Conservation (phyloP, 2,888 invertebrate species). For the Lamellibrachia satsuma region DNA sequence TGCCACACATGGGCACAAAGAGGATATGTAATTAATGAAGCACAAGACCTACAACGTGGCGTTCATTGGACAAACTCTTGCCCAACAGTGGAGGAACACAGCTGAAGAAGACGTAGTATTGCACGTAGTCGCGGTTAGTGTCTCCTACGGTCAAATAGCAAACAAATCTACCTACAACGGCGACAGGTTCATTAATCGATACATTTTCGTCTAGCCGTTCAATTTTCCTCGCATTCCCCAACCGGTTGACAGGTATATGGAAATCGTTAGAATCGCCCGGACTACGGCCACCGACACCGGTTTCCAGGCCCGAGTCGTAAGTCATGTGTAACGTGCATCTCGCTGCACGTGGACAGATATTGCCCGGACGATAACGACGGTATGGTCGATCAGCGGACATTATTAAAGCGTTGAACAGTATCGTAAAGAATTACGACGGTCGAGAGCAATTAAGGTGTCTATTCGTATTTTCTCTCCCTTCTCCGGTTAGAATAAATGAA, state of each 20-base stretch:
- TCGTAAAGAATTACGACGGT: background rate
- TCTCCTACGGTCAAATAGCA: background rate
- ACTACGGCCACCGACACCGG: background rate
- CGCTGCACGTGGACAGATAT: background rate
- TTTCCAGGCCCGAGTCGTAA: background rate
- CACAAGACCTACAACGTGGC: no score
- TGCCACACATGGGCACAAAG: no score
- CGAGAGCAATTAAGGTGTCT: background rate
- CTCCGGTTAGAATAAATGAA: no score
- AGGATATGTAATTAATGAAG: no score
- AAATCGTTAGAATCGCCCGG: background rate
- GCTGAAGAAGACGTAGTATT: no score
- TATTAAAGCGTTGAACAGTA: slow-evolving; percentile 12
- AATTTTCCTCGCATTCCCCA: background rate
- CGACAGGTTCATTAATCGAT: background rate
- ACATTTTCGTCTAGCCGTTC: background rate
- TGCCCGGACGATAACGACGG: background rate
- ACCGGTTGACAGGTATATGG: background rate
- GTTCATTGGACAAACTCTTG: no score
- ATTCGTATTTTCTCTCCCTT: no score
- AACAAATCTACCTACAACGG: background rate
- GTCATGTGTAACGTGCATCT: background rate
- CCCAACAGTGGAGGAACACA: background rate
- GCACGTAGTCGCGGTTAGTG: background rate
- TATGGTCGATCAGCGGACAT: background rate